These are phyloP conservation scores for Typhlomys cinereus DNA, from an alignment of 2,113 vertebrate species.

Conservation along the genomic window DNA sequence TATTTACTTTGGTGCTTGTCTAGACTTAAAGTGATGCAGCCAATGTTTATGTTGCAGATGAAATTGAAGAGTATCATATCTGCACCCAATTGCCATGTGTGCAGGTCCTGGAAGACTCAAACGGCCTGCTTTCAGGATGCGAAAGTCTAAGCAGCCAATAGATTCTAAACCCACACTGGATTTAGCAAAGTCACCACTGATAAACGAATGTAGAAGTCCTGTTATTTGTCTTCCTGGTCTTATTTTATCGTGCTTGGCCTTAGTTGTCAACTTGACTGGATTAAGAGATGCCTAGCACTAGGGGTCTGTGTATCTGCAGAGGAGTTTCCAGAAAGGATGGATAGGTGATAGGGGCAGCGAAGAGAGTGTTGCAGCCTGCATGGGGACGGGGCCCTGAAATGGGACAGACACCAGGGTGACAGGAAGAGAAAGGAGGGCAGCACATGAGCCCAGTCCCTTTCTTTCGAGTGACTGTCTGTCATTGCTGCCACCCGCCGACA, in stretches of 20 bases:
- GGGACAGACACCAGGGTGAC: neutral
- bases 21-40: neutral
- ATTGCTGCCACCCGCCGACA: neutral
- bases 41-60: slow-evolving; percentile 15
- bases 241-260: neutral
- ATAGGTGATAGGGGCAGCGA: neutral
- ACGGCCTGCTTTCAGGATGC: neutral
- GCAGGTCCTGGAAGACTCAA: neutral
- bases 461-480: neutral
- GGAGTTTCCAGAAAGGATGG: neutral
- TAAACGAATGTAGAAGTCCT: neutral
- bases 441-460: neutral
- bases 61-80: neutral
- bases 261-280: neutral
- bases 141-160: too few relatives aligned
- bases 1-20: neutral
- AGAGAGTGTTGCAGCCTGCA: neutral
- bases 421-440: neutral
- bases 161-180: neutral
- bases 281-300: neutral
- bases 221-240: neutral
- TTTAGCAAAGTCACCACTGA: neutral
- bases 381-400: neutral
- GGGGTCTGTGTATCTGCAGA: neutral
- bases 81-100: neutral